These are phyloP conservation scores for Aphis gossypii DNA, from an alignment of 1,140 invertebrate genomes.

Conservation along the genomic window DNA sequence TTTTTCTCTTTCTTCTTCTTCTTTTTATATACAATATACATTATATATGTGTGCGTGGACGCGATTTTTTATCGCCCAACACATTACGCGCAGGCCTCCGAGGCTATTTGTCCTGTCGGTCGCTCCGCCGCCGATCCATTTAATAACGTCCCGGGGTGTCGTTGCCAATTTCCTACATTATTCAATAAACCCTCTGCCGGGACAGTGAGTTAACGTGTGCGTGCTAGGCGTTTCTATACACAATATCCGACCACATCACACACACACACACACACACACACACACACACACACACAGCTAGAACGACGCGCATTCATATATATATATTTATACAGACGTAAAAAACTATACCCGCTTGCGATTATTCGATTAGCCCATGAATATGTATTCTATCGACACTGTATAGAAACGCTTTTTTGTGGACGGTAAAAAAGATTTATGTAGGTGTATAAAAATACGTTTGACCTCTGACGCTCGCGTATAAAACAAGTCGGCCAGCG, in stretches of 20 bases:
- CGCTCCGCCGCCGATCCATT: constrained; percentile 6
- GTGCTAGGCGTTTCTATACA: background rate
- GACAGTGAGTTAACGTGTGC: background rate
- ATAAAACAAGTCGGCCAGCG: background rate
- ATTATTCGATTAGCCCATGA: constrained; percentile 37
- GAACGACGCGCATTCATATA: background rate
- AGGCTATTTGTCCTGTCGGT: constrained; percentile 47
- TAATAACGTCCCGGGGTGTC: constrained; percentile 25
- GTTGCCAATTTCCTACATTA: constrained; percentile 45
- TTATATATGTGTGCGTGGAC: background rate
- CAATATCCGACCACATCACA: background rate
- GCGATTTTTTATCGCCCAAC: constrained; percentile 48
- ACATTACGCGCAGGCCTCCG: constrained; percentile 49
- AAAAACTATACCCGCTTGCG: background rate
- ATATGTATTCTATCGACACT: background rate
- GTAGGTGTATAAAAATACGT: background rate
- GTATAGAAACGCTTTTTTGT: background rate
- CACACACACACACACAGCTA: background rate
- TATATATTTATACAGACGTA: background rate
- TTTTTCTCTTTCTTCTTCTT: background rate
- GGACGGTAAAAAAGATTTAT: background rate
- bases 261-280: background rate
- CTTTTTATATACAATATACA: background rate
- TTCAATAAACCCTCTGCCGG: constrained; percentile 39
- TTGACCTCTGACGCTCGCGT: background rate